Conservation (phyloP, 37 sponge, comb jelly and placozoan species). For the Oopsacas minuta region DNA sequence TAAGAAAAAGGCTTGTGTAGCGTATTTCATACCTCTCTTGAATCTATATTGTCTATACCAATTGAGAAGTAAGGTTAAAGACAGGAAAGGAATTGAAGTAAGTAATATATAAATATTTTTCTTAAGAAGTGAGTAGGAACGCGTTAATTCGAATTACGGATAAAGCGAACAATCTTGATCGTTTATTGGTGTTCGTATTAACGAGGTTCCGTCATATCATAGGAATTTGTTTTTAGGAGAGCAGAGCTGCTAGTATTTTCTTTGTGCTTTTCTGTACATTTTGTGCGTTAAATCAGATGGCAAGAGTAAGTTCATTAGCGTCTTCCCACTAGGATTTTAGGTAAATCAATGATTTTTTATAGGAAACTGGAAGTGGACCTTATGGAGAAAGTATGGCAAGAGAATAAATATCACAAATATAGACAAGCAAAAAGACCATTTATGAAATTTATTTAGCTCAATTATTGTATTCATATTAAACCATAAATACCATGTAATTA, state of each 20-base stretch:
- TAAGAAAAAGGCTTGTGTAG: neutral
- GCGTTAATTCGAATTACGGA: no score
- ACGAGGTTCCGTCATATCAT: no score
- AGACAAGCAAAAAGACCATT: neutral
- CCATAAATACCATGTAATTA: neutral
- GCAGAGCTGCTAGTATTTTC: neutral
- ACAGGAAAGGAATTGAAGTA: neutral
- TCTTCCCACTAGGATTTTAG: neutral
- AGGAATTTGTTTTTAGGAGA: neutral
- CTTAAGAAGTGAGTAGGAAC: no score
- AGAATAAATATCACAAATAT: neutral
- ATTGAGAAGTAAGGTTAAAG: neutral
- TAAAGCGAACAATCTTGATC: no score
- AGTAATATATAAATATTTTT: no score
- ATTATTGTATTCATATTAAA: neutral
- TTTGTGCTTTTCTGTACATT: neutral
- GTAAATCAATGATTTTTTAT: neutral
- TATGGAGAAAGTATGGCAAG: neutral
- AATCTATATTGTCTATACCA: neutral
- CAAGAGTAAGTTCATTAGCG: neutral
- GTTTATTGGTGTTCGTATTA: no score
- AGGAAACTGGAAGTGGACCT: constrained; percentile 4
- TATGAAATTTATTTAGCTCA: neutral
- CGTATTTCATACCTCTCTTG: neutral
- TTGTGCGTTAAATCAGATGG: neutral